phyloP scores from a whole-genome alignment of 2,113 vertebrate genomes.

The Phyllostomus hastatus region DNA sequence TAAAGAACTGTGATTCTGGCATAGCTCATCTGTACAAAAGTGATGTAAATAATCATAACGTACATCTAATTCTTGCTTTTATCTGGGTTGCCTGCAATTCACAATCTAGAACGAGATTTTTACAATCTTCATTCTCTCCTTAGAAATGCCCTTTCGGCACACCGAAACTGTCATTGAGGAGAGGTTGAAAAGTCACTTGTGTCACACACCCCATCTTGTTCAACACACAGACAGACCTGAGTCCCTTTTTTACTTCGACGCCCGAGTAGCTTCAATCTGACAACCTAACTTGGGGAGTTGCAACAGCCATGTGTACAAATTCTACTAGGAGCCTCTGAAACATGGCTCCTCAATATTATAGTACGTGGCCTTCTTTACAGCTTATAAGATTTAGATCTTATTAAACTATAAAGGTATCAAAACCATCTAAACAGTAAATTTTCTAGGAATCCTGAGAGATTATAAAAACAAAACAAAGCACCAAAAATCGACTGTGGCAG shows the following conservation, averaged over 20 bases:
- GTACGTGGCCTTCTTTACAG: background rate
- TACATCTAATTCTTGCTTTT: background rate
- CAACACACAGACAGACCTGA: background rate
- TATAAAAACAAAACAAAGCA: background rate
- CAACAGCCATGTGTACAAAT: background rate
- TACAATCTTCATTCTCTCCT: background rate
- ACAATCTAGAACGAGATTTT: background rate
- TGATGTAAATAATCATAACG: background rate
- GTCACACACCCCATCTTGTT: background rate
- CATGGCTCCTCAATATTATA: background rate
- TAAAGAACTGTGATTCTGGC: background rate
- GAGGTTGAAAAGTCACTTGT: background rate
- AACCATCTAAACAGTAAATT: background rate
- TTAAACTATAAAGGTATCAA: background rate
- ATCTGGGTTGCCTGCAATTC: constrained; percentile 23
- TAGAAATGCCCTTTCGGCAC: background rate
- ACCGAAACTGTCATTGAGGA: background rate
- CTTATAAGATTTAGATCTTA: background rate
- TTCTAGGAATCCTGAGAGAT: background rate
- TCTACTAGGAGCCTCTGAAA: background rate
- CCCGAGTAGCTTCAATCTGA: background rate
- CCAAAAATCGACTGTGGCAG: background rate
- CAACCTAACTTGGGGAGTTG: background rate
- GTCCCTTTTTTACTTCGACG: background rate
- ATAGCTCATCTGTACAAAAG: background rate